These are phyloP conservation scores for Dolichotis patagonum DNA, from an alignment of 2,113 vertebrate species.

Conservation along the genomic window DNA sequence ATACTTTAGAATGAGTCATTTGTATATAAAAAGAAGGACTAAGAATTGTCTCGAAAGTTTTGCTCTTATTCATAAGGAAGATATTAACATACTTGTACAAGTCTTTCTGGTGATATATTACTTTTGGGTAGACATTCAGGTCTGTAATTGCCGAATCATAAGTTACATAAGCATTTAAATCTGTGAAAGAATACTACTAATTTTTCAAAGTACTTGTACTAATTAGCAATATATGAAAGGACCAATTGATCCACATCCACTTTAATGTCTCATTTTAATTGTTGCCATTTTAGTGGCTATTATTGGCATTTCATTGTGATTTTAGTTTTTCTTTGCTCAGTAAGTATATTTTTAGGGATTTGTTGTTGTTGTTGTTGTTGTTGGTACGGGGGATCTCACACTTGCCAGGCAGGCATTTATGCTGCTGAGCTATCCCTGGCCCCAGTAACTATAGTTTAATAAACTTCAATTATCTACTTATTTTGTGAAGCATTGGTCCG, in stretches of 20 bases:
- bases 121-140: not conserved
- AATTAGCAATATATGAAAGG: not conserved
- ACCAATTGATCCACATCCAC: not conserved
- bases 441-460: not conserved
- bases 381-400: too few species aligned
- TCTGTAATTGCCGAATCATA: not conserved
- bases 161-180: not conserved
- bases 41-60: not conserved
- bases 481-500: not conserved
- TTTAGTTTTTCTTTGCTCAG: not conserved
- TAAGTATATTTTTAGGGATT: too few species aligned
- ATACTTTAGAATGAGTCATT: not conserved
- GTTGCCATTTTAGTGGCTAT: not conserved
- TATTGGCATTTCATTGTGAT: not conserved
- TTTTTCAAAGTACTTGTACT: not conserved
- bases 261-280: conserved; percentile 31
- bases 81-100: not conserved
- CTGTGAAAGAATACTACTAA: not conserved
- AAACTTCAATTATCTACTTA: not conserved
- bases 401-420: too few species aligned
- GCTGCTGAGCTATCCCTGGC: too few species aligned
- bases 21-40: not conserved
- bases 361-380: too few species aligned
- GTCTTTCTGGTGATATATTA: not conserved
- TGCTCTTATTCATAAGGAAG: not conserved